Conservation (phyloP, 2,888 invertebrate genomes). For the Nomada ruficornis region DNA sequence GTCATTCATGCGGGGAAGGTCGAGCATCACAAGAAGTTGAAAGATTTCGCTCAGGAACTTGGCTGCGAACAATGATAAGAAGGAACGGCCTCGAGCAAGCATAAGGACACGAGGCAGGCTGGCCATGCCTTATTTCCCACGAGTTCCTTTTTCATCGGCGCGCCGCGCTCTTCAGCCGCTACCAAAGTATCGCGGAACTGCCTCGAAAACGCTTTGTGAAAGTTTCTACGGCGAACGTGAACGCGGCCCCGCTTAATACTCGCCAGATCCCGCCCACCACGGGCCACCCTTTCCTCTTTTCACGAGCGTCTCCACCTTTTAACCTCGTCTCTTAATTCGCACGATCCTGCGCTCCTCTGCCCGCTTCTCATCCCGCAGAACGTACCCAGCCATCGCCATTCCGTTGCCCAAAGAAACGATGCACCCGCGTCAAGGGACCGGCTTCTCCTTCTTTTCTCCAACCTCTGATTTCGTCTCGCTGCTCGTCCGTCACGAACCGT, state of each 20-base stretch:
- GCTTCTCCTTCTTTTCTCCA: too few species aligned
- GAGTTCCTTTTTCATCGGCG: slow-evolving; percentile 46
- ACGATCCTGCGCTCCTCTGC: slow-evolving; percentile 5
- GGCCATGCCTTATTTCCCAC: slow-evolving; percentile 57
- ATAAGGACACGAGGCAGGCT: slow-evolving; percentile 49
- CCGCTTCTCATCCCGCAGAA: not conserved
- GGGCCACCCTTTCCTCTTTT: slow-evolving; percentile 15
- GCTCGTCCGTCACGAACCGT: not conserved
- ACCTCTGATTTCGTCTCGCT: not conserved
- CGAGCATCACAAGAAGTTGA: slow-evolving; percentile 58
- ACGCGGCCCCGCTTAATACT: slow-evolving; percentile 44
- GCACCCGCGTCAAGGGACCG: not conserved
- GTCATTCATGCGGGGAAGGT: slow-evolving; percentile 34
- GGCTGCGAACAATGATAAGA: slow-evolving; percentile 63
- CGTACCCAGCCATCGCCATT: not conserved
- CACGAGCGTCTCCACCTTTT: slow-evolving; percentile 58
- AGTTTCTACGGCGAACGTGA: slow-evolving; percentile 31
- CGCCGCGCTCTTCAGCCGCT: slow-evolving; percentile 23
- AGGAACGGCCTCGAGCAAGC: slow-evolving; percentile 58
- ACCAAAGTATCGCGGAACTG: slow-evolving; percentile 49
- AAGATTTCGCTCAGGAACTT: slow-evolving; percentile 55
- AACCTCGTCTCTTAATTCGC: slow-evolving; percentile 54
- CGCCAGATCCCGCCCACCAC: not conserved
- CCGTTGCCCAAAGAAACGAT: not conserved
- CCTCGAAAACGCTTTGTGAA: slow-evolving; percentile 55